Evolutionary conservation across 2,113 vertebrate species (phyloP).

Genomic region (Rhineura floridana): DNA sequence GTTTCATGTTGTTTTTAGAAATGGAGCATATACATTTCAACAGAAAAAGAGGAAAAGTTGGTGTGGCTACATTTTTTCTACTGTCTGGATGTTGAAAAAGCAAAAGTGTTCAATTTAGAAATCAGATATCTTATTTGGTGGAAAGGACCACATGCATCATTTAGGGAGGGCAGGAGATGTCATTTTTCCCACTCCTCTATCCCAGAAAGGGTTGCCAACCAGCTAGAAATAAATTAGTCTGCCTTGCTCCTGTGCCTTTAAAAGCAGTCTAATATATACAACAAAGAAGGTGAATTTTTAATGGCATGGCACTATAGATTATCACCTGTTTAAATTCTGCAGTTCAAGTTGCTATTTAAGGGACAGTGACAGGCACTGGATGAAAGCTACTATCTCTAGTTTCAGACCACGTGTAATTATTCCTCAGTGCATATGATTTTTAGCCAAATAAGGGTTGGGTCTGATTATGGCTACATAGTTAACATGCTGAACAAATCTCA

Average conservation of each 20-base stretch:
- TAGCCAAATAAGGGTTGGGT: not conserved
- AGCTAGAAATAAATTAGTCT: not conserved
- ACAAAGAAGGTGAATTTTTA: no score
- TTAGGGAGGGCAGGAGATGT: not conserved
- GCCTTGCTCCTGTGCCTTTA: not conserved
- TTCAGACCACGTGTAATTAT: not conserved
- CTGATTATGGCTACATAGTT: not conserved
- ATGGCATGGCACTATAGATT: not conserved
- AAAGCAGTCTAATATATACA: no score
- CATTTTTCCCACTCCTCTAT: not conserved
- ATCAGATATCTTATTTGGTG: not conserved
- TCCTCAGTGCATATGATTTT: not conserved
- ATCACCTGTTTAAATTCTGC: not conserved
- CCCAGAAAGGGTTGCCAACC: not conserved
- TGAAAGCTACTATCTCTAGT: not conserved
- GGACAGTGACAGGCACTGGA: not conserved
- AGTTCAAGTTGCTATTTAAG: not conserved
- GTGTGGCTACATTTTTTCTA: not conserved
- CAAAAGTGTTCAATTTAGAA: not conserved
- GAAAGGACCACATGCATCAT: not conserved
- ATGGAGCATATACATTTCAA: not conserved
- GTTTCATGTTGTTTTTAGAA: not conserved
- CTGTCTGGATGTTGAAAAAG: not conserved
- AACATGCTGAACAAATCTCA: not conserved
- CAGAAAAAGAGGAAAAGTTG: not conserved